These are phyloP conservation scores for Diarsia dahlii DNA, from an alignment of 2,888 invertebrate species.

Conservation along the genomic window DNA sequence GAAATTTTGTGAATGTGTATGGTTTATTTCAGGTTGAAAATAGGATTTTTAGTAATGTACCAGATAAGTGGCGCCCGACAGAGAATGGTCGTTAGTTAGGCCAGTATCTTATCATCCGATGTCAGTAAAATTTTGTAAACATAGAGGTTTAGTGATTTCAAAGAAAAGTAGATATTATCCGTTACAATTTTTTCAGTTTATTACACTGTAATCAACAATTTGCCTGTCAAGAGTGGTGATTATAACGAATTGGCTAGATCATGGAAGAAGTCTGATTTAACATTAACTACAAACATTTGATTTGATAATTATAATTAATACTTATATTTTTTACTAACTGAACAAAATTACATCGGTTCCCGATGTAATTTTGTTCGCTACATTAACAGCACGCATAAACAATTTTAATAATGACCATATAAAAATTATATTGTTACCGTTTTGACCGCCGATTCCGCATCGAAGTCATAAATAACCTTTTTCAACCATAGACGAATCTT, in stretches of 20 bases:
- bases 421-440: slow-evolving; percentile 39
- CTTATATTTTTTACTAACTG: slow-evolving; percentile 11
- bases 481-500: slow-evolving; percentile 37
- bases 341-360: no score
- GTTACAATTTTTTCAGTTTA: background rate
- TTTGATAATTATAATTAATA: slow-evolving; percentile 7
- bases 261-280: background rate
- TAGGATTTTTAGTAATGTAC: background rate
- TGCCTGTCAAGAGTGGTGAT: background rate
- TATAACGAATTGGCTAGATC: background rate
- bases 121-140: background rate
- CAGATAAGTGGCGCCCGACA: background rate
- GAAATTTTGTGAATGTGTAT: background rate
- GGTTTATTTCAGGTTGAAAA: background rate
- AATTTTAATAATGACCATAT: slow-evolving; percentile 30
- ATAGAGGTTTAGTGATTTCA: background rate
- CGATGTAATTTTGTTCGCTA: slow-evolving; percentile 1
- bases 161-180: background rate
- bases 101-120: background rate
- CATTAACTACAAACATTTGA: background rate
- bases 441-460: slow-evolving; percentile 53
- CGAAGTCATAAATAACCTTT: slow-evolving; percentile 52
- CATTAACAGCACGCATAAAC: slow-evolving; percentile 40
- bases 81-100: background rate
- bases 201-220: background rate